phyloP scores from a whole-genome alignment of 1,140 invertebrate species.

The Eumaeus atala region DNA sequence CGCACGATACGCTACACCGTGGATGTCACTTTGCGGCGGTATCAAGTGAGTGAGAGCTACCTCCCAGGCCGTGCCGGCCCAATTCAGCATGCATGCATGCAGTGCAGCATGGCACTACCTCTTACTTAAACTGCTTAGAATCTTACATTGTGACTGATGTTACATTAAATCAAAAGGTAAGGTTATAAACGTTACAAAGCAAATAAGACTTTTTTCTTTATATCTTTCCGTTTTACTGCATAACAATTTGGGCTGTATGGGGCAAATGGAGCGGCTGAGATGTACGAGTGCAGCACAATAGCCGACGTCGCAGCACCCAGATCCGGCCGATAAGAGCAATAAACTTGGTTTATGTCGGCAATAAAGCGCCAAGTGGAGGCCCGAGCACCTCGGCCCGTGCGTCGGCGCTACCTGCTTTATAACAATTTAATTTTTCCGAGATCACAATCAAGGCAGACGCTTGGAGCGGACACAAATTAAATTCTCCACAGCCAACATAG shows the following conservation, averaged over 20 bases:
- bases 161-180: constrained; percentile 20
- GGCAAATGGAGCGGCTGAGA: background rate
- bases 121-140: no score
- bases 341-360: constrained; percentile 7
- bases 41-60: no score
- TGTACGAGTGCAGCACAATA: background rate
- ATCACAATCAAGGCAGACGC: constrained; percentile 6
- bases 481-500: background rate
- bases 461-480: background rate
- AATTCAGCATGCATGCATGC: no score
- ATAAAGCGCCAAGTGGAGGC: background rate
- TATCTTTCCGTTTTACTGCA: background rate
- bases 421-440: constrained; percentile 8
- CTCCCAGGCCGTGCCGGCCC: no score
- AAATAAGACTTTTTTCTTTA: constrained; percentile 16
- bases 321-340: background rate
- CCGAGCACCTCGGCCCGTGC: background rate
- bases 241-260: background rate
- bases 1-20: no score
- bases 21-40: no score
- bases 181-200: constrained; percentile 11
- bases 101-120: no score
- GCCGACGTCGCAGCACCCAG: background rate
- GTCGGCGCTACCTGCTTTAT: background rate
- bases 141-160: no score